Evolutionary conservation across 2,888 invertebrate genomes (phyloP).

Genomic region (Sesia bembeciformis): DNA sequence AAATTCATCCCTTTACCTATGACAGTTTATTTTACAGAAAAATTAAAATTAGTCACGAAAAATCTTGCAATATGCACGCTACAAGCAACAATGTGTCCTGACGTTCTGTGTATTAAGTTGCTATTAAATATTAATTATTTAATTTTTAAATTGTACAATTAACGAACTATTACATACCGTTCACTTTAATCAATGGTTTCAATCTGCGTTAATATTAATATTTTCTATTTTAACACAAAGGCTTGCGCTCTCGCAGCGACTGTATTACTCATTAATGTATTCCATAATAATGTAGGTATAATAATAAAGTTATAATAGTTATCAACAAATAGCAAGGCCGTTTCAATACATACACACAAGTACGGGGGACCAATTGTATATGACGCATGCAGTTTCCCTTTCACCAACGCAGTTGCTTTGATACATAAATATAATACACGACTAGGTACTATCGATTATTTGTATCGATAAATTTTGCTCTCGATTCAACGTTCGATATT

Average conservation of each 20-base stretch:
- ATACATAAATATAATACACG: slow-evolving; percentile 1
- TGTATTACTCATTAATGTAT: not conserved
- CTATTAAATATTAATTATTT: too few relatives aligned
- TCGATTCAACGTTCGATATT: too few relatives aligned
- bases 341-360: not conserved
- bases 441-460: not conserved
- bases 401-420: slow-evolving; percentile 50
- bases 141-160: too few relatives aligned
- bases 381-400: slow-evolving; percentile 61
- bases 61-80: too few relatives aligned
- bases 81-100: too few relatives aligned
- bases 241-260: not conserved
- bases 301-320: not conserved
- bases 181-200: not conserved
- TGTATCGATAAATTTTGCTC: too few relatives aligned
- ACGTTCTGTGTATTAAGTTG: too few relatives aligned
- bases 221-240: not conserved
- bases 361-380: slow-evolving; percentile 6
- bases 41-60: too few relatives aligned
- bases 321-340: not conserved
- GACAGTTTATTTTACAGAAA: too few relatives aligned
- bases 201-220: not conserved
- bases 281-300: not conserved
- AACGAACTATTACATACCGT: not conserved
- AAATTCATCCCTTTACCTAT: too few relatives aligned